Percentiles rank a stretch among this genome's conserved stretches.
Evolutionary conservation across 2,113 vertebrate genomes (phyloP).

Genomic region (Crypturellus undulatus): DNA sequence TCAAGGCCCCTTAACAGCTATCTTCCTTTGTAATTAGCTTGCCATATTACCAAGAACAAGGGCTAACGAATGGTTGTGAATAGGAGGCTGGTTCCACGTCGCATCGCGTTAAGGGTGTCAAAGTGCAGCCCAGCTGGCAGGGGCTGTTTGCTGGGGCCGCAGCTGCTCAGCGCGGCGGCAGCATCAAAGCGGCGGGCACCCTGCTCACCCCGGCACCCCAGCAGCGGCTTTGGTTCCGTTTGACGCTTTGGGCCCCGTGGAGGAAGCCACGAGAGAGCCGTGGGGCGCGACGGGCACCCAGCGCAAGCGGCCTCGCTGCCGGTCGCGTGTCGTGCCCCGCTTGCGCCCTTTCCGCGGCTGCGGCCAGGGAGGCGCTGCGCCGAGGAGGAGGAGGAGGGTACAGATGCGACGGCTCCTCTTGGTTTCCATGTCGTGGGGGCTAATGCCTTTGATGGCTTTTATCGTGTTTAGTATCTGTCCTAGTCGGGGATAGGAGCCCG

Average conservation of each 20-base stretch:
- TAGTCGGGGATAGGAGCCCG: background rate
- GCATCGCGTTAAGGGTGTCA: conserved; percentile 6
- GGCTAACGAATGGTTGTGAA: conserved; percentile 11
- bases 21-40: conserved; percentile 27
- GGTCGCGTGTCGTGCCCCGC: no score
- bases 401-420: background rate
- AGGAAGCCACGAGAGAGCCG: background rate
- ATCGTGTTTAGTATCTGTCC: background rate
- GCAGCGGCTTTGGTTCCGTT: background rate
- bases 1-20: background rate
- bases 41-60: conserved; percentile 10
- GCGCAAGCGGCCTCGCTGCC: no score
- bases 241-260: background rate
- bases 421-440: conserved; percentile 33
- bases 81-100: conserved; percentile 17
- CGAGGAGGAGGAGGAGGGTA: conserved; percentile 53
- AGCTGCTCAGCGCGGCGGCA: background rate
- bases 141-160: background rate
- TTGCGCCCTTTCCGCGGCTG: no score
- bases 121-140: conserved; percentile 40
- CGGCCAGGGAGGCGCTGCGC: background rate
- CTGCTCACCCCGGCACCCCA: background rate
- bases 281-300: background rate
- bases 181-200: background rate
- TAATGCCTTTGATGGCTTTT: conserved; percentile 7